Base-by-base conservation (phyloP, 1,140 invertebrate species). In the Hypsibius dujardini region DNA sequence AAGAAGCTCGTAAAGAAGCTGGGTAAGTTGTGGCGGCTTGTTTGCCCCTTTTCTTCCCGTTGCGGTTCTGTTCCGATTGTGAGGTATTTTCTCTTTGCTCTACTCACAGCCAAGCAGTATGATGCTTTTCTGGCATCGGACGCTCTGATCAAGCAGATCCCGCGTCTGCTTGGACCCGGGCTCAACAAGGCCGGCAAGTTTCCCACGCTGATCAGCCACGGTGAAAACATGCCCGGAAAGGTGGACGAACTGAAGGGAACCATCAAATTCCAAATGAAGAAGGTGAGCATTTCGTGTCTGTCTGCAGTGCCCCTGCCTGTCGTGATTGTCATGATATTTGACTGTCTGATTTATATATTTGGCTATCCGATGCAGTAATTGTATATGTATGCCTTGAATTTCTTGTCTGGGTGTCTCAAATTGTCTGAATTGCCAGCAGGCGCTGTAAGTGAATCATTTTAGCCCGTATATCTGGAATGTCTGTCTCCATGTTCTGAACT, bases 201-300 rank as follows among this genome's bases (percentile, higher is more conserved):
- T 83, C 95, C 96, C 83, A 90, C 92, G 80, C 87, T 98, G 73
- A 83, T 99, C 46, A 90, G 92, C 71, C 96, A 98, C 79, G 88
- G 89, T 78, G 96, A 99, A 79, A 91, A 90, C 2, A 92, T 99
- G 89, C 85, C 86, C 50, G 85, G 84, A 73, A 99, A 98, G 80
- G 90, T 96, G 74, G 94, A 99, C 82, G 96, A 99, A 83, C 90
- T 96, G 50, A 95, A 95, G 78, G 92, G 90, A 2, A 99, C 95
- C 74, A 98, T 99, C 81, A 98, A 98, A 81, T 98, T 99, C 83
- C 95, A 99, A 81, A 98, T 99, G 95, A 99, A 98, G 82, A 99
- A 99, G 87, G 95, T 94, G 82, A 74, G 73, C 72, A 1, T 75
- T 46, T 47, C 28, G 46, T 2, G 46, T 73, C 42, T 15, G 15